These are phyloP conservation scores for Botrylloides violaceus DNA, from an alignment of 23 tunicate genomes.

Conservation along the genomic window DNA sequence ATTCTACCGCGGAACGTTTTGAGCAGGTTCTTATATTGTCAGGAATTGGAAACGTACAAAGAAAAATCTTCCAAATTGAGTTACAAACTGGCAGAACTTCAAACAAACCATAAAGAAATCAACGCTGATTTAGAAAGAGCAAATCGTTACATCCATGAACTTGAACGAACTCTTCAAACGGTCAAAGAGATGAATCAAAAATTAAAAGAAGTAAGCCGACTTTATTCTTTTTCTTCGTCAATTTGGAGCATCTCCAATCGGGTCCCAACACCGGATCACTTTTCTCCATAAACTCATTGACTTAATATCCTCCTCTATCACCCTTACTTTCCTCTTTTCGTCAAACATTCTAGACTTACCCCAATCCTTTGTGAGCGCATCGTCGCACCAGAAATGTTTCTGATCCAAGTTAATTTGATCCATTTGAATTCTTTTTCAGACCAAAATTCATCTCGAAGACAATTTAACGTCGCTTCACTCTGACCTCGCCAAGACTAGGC, in stretches of 20 bases:
- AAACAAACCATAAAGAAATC: slow-evolving; percentile 41
- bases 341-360: too few species aligned
- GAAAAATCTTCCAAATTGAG: slow-evolving; percentile 37
- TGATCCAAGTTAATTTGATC: too few species aligned
- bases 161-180: slow-evolving; percentile 64
- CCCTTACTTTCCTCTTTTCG: too few species aligned
- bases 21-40: neutral
- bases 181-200: slow-evolving; percentile 55
- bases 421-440: slow-evolving; percentile 30
- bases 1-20: neutral
- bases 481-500: slow-evolving; percentile 50
- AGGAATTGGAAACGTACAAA: slow-evolving; percentile 57
- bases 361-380: too few species aligned
- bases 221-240: too few species aligned
- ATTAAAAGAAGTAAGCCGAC: slow-evolving; percentile 43
- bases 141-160: slow-evolving; percentile 44
- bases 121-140: slow-evolving; percentile 49
- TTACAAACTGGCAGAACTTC: slow-evolving; percentile 41
- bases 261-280: too few species aligned
- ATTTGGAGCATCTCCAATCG: too few species aligned
- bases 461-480: slow-evolving; percentile 62
- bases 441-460: slow-evolving; percentile 57
- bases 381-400: too few species aligned
- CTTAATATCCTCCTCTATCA: too few species aligned
- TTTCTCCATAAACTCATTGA: too few species aligned